These are phyloP conservation scores for Elephantulus edwardii DNA, from an alignment of 2,113 vertebrate species.

Conservation along the genomic window DNA sequence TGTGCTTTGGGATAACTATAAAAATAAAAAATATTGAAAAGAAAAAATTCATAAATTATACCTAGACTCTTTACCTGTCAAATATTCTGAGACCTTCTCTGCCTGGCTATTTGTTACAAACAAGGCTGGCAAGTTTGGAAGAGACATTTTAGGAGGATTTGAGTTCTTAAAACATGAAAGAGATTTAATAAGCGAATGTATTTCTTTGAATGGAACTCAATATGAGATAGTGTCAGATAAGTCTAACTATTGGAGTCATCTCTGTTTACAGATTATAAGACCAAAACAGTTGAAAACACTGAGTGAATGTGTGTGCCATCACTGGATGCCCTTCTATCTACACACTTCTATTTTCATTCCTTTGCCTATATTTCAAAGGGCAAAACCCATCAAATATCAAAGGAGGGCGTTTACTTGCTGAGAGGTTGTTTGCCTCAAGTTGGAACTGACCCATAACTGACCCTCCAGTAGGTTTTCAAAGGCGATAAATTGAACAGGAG, in stretches of 20 bases:
- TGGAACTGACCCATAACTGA: too few species aligned
- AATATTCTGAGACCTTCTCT: neutral
- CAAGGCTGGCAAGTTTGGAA: neutral
- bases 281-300: neutral
- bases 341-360: neutral
- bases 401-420: too few species aligned
- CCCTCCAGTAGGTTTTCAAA: too few species aligned
- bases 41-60: neutral
- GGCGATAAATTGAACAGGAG: too few species aligned
- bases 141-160: neutral
- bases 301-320: neutral
- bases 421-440: too few species aligned
- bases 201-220: neutral
- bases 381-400: conserved; percentile 26
- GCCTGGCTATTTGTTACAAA: neutral
- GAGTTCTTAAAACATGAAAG: neutral
- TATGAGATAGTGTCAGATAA: neutral
- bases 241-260: neutral
- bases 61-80: neutral
- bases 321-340: neutral
- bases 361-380: neutral
- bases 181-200: neutral
- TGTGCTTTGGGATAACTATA: neutral
- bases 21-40: conserved; percentile 8
- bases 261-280: neutral